A percentile compares a stretch with the other conserved stretches of the same genome.
Evolutionary conservation across 2,888 invertebrate genomes (phyloP).

Genomic region (Scrobipalpa costella): DNA sequence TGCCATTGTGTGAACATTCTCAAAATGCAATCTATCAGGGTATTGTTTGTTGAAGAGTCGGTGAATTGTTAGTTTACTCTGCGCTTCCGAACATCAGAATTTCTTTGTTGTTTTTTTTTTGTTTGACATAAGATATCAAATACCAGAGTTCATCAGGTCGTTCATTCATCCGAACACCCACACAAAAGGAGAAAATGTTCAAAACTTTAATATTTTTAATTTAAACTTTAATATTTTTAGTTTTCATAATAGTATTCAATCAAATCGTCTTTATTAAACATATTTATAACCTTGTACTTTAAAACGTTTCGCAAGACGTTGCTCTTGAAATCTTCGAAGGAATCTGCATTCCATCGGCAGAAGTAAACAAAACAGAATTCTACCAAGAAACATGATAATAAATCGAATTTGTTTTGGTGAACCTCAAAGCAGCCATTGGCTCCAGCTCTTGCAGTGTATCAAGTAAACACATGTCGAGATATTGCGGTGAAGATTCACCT

Average conservation of each 20-base stretch:
- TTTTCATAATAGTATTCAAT: no score
- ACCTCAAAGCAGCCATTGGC: conserved; percentile 22
- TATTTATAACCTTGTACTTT: no score
- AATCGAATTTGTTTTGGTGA: conserved; percentile 31
- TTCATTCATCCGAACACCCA: no score
- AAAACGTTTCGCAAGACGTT: conserved; percentile 31
- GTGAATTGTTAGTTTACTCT: neutral
- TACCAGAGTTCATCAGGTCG: no score
- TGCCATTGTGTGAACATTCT: conserved; percentile 36
- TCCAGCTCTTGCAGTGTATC: conserved; percentile 26
- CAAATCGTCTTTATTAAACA: no score
- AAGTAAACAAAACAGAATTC: conserved; percentile 25
- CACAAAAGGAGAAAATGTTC: no score
- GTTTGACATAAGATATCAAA: no score
- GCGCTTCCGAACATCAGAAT: no score
- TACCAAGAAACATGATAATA: conserved; percentile 30
- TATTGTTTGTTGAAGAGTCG: conserved; percentile 13
- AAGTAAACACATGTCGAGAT: conserved; percentile 32
- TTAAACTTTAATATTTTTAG: no score
- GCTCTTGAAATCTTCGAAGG: conserved; percentile 36
- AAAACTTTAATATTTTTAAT: no score
- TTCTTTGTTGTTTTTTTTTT: neutral
- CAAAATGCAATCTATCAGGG: conserved; percentile 23
- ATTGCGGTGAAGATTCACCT: conserved; percentile 30
- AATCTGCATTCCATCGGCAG: conserved; percentile 39